Conservation (phyloP, 2,797 vertebrate genomes). For the Myripristis jacobus region DNA sequence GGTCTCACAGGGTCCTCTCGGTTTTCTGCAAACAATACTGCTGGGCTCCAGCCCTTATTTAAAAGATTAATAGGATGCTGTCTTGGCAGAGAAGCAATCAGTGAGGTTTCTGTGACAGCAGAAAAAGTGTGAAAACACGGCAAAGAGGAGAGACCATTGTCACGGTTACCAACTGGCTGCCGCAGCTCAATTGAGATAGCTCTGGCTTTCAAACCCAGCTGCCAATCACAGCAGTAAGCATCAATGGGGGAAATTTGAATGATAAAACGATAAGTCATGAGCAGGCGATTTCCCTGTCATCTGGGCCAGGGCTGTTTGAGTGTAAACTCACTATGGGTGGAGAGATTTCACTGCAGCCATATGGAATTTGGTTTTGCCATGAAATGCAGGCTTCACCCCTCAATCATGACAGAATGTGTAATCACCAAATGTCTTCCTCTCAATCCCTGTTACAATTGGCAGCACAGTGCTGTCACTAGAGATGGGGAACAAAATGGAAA, state of each 20-base stretch:
- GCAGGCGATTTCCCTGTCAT: slow-evolving; percentile 77
- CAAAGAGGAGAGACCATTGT: slow-evolving; percentile 79
- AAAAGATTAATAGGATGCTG: slow-evolving; percentile 83
- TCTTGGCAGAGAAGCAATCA: slow-evolving; percentile 77
- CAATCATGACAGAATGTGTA: slow-evolving; percentile 81
- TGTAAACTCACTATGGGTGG: slow-evolving; percentile 62
- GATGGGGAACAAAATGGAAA: slow-evolving; percentile 77
- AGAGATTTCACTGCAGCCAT: slow-evolving; percentile 68
- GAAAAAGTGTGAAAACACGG: slow-evolving; percentile 76
- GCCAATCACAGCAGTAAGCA: slow-evolving; percentile 76
- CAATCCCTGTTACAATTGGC: slow-evolving; percentile 78
- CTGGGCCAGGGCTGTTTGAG: slow-evolving; percentile 66
- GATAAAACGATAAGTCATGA: slow-evolving; percentile 82
- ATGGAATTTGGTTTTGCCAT: slow-evolving; percentile 76
- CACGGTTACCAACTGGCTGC: slow-evolving; percentile 79
- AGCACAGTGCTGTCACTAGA: slow-evolving; percentile 76
- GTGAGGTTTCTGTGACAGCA: slow-evolving; percentile 79
- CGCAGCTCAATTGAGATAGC: slow-evolving; percentile 76
- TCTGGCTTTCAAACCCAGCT: slow-evolving; percentile 75
- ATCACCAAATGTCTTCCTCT: slow-evolving; percentile 80
- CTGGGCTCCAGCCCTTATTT: slow-evolving; percentile 76
- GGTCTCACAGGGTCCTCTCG: slow-evolving; percentile 70
- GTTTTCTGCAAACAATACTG: slow-evolving; percentile 74
- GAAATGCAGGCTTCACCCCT: slow-evolving; percentile 71
- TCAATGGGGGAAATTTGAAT: slow-evolving; percentile 81